Evolutionary conservation across 1,140 invertebrate species (phyloP).

Genomic region (Zaprionus taronus): DNA sequence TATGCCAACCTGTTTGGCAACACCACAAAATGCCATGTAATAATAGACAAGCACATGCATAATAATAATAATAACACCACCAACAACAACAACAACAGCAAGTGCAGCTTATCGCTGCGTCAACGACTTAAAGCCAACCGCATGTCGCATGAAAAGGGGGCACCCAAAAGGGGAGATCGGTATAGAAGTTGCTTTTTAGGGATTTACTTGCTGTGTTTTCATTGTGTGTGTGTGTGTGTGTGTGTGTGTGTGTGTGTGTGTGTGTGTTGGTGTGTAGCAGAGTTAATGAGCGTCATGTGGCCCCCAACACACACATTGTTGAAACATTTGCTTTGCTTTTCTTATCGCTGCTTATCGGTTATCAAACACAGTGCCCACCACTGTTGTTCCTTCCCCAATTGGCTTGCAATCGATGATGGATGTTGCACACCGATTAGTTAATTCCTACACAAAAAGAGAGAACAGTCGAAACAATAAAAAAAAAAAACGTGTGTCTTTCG

Average conservation of each 20-base stretch:
- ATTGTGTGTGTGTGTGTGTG: not conserved
- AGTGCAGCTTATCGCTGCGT: conserved; percentile 45
- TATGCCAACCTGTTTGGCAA: conserved; percentile 24
- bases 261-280: not conserved
- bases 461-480: not conserved
- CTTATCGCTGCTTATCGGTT: conserved; percentile 35
- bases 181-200: not conserved
- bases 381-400: not conserved
- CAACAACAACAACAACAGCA: conserved; percentile 29
- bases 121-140: conserved; percentile 14
- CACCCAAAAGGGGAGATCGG: not conserved
- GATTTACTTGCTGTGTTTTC: not conserved
- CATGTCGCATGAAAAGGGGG: not conserved
- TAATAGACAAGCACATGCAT: conserved; percentile 18
- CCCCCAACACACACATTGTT: conserved; percentile 11
- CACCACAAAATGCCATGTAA: conserved; percentile 7
- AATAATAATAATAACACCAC: conserved; percentile 34
- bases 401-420: conserved; percentile 27
- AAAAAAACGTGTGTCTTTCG: conserved; percentile 1
- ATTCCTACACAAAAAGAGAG: conserved; percentile 8
- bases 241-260: not conserved
- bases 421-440: conserved; percentile 39
- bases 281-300: conserved; percentile 47
- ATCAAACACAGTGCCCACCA: conserved; percentile 18
- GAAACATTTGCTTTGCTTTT: conserved; percentile 24